Evolutionary conservation across 2,797 vertebrate genomes (phyloP), one percentile per base, ranked within the genome.

Genomic region (Buceros bicornis): DNA sequence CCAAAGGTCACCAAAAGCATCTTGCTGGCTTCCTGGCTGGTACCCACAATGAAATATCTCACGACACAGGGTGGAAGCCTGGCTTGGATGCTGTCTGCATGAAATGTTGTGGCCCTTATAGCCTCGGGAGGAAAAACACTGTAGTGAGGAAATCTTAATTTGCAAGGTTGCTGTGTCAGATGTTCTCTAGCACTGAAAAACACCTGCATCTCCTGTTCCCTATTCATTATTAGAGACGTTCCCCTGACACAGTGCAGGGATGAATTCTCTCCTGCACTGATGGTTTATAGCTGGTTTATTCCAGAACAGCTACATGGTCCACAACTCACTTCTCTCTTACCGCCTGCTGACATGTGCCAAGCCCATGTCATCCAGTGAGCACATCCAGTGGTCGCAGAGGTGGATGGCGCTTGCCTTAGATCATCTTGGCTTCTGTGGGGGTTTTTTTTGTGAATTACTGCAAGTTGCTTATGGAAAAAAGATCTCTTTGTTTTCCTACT

Each of bases 321-420:
- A 45, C 11, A 40, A 22, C 17, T 69, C 1, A 1, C 11, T 70
- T 15, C 51, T 87, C 56, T 81, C 3, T 43, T 71, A 37, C 65
- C 84, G 25, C 22, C 22, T 25, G 5, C 57, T 42, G 51, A 28
- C 0, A 2, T n/a, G 51, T 54, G 40, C 43, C 56, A 37, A 81
- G 24, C 12, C 28, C 0, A 1, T 33, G 43, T 11, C 14, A 3
- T 11, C 28, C 43, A 16, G 13, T 4, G 33, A 47, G 54, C 43
- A 33, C 50, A 45, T 17, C 0, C 0, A 2, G 10, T 42, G 62
- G 43, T 5, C 13, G 2, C 1, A 3, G 37, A 51, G 31, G 53
- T 17, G 47, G 47, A 7, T 7, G 5, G 33, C 6, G 4, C 42
- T 73, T 82, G 48, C 43, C 51, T 56, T 16, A 25, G 6, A 29